phyloP scores from a whole-genome alignment of 2,113 vertebrate species.

The Suricata suricatta region DNA sequence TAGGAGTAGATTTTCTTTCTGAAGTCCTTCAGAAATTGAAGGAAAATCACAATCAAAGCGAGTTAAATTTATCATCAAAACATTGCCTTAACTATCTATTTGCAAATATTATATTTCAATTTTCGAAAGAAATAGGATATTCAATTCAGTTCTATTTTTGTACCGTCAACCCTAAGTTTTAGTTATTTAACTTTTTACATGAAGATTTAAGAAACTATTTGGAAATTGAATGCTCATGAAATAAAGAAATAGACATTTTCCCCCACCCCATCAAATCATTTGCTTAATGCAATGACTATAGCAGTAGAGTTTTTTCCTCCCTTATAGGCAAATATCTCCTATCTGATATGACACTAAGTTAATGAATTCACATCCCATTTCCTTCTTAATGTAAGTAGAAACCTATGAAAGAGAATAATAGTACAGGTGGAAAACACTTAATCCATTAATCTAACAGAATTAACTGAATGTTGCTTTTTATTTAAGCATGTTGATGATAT shows the following conservation, averaged over 20 bases:
- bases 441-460: background rate
- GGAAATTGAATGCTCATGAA: background rate
- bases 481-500: background rate
- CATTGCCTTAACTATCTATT: background rate
- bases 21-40: background rate
- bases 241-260: background rate
- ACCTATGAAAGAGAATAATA: background rate
- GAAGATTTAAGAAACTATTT: background rate
- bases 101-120: background rate
- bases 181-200: background rate
- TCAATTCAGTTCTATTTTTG: background rate
- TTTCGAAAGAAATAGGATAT: background rate
- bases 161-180: background rate
- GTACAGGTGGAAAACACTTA: background rate
- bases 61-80: background rate
- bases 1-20: background rate
- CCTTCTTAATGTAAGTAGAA: background rate
- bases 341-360: background rate
- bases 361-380: background rate
- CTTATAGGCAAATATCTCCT: background rate
- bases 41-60: background rate
- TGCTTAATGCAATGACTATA: background rate
- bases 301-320: accelerated
- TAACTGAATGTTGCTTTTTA: background rate
- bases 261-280: background rate